A percentile compares a stretch with the other conserved stretches of the same genome.
Conservation (phyloP, 2,888 invertebrate species). For the Pediacus dermestoides region DNA sequence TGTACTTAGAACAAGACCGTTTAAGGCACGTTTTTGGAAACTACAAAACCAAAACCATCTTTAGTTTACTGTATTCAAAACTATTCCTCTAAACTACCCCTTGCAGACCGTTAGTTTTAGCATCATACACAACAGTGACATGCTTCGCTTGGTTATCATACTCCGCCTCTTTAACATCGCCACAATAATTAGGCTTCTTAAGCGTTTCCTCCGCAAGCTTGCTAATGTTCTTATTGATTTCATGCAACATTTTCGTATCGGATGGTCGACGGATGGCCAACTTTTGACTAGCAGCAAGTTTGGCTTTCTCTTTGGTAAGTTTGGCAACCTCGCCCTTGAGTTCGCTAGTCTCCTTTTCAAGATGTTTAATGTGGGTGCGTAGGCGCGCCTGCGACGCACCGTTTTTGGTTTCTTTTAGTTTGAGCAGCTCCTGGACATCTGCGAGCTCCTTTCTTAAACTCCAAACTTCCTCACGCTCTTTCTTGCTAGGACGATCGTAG, state of each 20-base stretch:
- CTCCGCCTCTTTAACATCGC: slow-evolving; percentile 3
- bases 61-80: too few species aligned
- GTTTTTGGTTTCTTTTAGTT: slow-evolving; percentile 70
- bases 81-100: too few species aligned
- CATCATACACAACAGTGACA: too few species aligned
- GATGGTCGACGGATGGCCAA: slow-evolving; percentile 54
- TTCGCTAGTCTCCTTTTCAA: slow-evolving; percentile 67
- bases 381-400: slow-evolving; percentile 69
- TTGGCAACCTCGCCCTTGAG: slow-evolving; percentile 65
- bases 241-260: slow-evolving; percentile 72
- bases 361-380: slow-evolving; percentile 67
- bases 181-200: slow-evolving; percentile 18
- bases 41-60: too few species aligned
- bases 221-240: slow-evolving; percentile 65
- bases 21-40: too few species aligned
- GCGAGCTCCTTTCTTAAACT: slow-evolving; percentile 63
- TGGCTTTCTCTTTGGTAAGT: slow-evolving; percentile 63
- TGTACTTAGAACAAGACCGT: slow-evolving; percentile 2
- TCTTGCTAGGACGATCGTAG: slow-evolving; percentile 62
- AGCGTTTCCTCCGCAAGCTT: slow-evolving; percentile 45
- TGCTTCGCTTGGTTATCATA: slow-evolving; percentile 1
- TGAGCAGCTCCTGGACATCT: slow-evolving; percentile 63
- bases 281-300: slow-evolving; percentile 59
- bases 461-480: slow-evolving; percentile 67
- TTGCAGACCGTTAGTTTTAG: too few species aligned